These are phyloP conservation scores for Regulus satrapa DNA, from an alignment of 2,113 vertebrate species.

Conservation along the genomic window DNA sequence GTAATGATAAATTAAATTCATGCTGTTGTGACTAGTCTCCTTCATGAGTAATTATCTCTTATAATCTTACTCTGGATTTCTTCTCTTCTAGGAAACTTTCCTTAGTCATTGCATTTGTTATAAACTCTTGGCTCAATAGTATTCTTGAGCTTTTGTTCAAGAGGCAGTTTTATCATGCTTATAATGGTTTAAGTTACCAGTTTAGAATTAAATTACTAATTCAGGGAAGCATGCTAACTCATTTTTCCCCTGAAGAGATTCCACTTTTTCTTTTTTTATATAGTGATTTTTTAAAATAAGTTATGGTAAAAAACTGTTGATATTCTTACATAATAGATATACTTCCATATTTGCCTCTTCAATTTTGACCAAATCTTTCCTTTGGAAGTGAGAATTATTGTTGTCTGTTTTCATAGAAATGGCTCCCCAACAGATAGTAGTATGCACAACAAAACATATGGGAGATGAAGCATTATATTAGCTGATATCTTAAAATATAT, in stretches of 20 bases:
- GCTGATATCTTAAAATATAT: not conserved
- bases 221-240: not conserved
- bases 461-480: not conserved
- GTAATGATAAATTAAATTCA: not conserved
- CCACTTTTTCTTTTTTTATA: not conserved
- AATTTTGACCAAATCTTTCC: not conserved
- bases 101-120: not conserved
- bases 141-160: not conserved
- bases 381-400: not conserved
- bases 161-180: not conserved
- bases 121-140: not conserved
- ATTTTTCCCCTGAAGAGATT: not conserved
- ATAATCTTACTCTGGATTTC: not conserved
- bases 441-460: rapidly evolving
- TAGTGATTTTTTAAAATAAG: not conserved
- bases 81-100: not conserved
- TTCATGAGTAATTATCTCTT: not conserved
- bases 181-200: not conserved
- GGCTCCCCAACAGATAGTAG: not conserved
- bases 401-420: not conserved
- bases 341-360: not conserved
- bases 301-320: not conserved
- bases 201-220: not conserved
- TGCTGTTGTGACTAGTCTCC: not conserved
- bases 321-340: not conserved